Percentiles rank a stretch among this genome's conserved stretches.
These are phyloP conservation scores for Tursiops truncatus DNA, from an alignment of 2,113 vertebrate genomes.

Conservation along the genomic window DNA sequence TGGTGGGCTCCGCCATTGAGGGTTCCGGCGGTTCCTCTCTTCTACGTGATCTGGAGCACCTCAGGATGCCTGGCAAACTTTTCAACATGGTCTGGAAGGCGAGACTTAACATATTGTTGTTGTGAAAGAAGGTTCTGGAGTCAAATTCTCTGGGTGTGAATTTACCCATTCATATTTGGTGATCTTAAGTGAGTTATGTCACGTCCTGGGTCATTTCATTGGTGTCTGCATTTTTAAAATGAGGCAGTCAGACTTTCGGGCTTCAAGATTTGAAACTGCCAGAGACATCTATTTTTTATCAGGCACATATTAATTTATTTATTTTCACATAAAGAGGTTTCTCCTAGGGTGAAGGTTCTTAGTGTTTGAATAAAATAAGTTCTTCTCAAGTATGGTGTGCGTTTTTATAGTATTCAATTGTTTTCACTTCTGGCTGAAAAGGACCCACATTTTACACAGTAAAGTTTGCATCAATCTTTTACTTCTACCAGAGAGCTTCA, in stretches of 20 bases:
- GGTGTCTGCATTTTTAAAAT: neutral
- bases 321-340: slow-evolving; percentile 47
- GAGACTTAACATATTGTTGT: neutral
- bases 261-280: neutral
- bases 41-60: neutral
- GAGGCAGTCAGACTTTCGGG: neutral
- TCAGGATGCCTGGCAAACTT: neutral
- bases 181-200: neutral
- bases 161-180: neutral
- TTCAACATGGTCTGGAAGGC: fast-evolving
- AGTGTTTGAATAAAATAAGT: slow-evolving; percentile 57
- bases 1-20: neutral
- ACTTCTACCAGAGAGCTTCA: slow-evolving; percentile 68
- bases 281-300: slow-evolving; percentile 6
- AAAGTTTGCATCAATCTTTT: slow-evolving; percentile 72
- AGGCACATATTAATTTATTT: slow-evolving; percentile 50
- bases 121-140: neutral
- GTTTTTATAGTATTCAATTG: slow-evolving; percentile 56
- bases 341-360: slow-evolving; percentile 50
- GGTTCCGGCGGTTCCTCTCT: fast-evolving
- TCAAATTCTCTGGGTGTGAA: neutral
- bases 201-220: neutral
- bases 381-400: neutral
- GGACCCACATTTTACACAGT: slow-evolving; percentile 48
- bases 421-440: slow-evolving; percentile 63